Percentiles rank a stretch among this genome's conserved stretches.
These are phyloP conservation scores for Falco punctatus DNA, from an alignment of 2,113 vertebrate genomes.

Conservation along the genomic window DNA sequence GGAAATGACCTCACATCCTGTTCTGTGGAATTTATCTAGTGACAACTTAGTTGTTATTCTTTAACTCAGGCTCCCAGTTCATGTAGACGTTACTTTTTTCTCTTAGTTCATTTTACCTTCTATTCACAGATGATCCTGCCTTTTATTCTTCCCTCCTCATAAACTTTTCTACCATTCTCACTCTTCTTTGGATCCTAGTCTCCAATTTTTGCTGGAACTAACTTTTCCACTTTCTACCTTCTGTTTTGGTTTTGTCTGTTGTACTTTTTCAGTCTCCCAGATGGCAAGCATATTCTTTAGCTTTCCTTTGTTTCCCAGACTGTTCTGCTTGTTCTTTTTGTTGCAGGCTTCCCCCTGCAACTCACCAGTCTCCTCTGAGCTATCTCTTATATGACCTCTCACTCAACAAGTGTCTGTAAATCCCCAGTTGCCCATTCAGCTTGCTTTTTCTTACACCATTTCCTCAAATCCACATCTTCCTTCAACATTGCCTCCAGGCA, in stretches of 20 bases:
- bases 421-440: not conserved
- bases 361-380: not conserved
- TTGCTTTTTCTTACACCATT: not conserved
- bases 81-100: not conserved
- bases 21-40: not conserved
- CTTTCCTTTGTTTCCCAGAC: not conserved
- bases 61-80: not conserved
- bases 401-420: not conserved
- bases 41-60: not conserved
- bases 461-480: constrained; percentile 2
- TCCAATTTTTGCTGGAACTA: not conserved
- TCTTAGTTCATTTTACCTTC: not conserved
- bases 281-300: not conserved
- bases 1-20: constrained; percentile 36
- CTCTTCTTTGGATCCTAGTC: not conserved
- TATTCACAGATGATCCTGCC: not conserved
- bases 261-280: not conserved
- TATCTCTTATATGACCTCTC: not conserved
- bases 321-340: not conserved
- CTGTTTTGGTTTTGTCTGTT: not conserved
- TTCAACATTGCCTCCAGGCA: not conserved
- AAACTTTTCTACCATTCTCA: not conserved
- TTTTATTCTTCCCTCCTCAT: not conserved
- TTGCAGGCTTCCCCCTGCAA: not conserved
- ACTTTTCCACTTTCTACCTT: not conserved